Percentiles rank a stretch among this genome's conserved stretches.
Evolutionary conservation across 1,140 invertebrate genomes (phyloP).

Genomic region (Paracyclopina nana): DNA sequence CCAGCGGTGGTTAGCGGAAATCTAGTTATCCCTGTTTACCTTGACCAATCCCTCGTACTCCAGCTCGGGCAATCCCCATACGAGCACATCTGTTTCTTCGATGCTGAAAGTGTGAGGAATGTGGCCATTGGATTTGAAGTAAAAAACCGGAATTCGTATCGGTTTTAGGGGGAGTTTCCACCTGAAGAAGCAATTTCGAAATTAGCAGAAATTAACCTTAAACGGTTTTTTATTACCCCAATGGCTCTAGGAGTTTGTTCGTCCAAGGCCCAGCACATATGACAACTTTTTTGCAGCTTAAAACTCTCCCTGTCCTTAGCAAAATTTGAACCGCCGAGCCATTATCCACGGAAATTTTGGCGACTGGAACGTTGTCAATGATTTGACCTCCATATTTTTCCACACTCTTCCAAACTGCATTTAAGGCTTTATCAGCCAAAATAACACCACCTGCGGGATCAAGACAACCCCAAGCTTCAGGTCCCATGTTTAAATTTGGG

Average conservation of each 20-base stretch:
- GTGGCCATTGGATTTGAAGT: neutral
- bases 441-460: neutral
- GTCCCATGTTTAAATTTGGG: too few relatives aligned
- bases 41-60: neutral
- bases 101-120: neutral
- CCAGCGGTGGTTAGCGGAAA: neutral
- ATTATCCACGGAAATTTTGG: neutral
- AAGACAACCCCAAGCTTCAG: neutral
- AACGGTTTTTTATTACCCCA: neutral
- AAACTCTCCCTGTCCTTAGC: too few relatives aligned
- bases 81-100: neutral
- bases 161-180: neutral
- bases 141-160: neutral
- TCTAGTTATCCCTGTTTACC: neutral
- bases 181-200: neutral
- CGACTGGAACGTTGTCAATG: neutral
- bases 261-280: conserved; percentile 1
- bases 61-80: neutral
- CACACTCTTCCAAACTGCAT: neutral
- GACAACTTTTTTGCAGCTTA: too few relatives aligned
- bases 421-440: neutral
- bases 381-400: neutral
- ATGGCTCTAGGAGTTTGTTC: neutral
- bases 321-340: too few relatives aligned
- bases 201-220: neutral